These are phyloP conservation scores for Drosophila micromelanica DNA, from an alignment of 1,140 invertebrate species.

Conservation along the genomic window DNA sequence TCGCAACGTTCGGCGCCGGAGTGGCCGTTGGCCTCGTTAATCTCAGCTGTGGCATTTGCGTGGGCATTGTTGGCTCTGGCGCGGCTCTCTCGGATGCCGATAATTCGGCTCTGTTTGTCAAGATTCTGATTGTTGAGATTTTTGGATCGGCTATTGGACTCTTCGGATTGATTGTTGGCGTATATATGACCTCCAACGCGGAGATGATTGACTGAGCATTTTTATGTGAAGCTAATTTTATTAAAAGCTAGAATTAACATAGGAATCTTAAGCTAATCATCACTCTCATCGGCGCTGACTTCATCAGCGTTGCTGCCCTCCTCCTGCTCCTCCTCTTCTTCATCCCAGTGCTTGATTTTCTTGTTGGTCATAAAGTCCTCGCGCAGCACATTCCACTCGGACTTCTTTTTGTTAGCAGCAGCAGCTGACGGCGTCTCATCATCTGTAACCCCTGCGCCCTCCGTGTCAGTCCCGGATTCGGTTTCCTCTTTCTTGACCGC, in stretches of 20 bases:
- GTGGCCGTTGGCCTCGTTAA: slow-evolving; percentile 97
- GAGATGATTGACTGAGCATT: slow-evolving; percentile 84
- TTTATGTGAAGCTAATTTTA: slow-evolving; percentile 32
- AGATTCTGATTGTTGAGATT: slow-evolving; percentile 99
- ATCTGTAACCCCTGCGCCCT: slow-evolving; percentile 21
- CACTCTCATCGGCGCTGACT: slow-evolving; percentile 35
- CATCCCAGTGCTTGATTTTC: slow-evolving; percentile 96
- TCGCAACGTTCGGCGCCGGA: slow-evolving; percentile 97
- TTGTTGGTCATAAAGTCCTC: slow-evolving; percentile 95
- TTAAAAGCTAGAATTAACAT: slow-evolving; percentile 29
- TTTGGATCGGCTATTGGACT: slow-evolving; percentile 99
- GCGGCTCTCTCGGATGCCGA: slow-evolving; percentile 98
- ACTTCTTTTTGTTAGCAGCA: slow-evolving; percentile 67
- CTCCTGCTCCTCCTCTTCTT: slow-evolving; percentile 86
- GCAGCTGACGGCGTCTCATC: neutral
- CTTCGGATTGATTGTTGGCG: slow-evolving; percentile 98
- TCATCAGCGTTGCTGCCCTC: slow-evolving; percentile 28
- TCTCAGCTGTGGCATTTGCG: slow-evolving; percentile 96
- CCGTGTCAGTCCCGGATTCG: slow-evolving; percentile 82
- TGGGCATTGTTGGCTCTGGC: slow-evolving; percentile 97
- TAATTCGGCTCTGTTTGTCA: slow-evolving; percentile 97
- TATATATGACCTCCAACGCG: slow-evolving; percentile 93
- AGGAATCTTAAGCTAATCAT: slow-evolving; percentile 46
- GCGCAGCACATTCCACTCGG: slow-evolving; percentile 87
- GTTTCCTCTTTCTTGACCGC: slow-evolving; percentile 84